Evolutionary conservation across 2,888 invertebrate species (phyloP).

Genomic region (Heteromyza rotundicornis): DNA sequence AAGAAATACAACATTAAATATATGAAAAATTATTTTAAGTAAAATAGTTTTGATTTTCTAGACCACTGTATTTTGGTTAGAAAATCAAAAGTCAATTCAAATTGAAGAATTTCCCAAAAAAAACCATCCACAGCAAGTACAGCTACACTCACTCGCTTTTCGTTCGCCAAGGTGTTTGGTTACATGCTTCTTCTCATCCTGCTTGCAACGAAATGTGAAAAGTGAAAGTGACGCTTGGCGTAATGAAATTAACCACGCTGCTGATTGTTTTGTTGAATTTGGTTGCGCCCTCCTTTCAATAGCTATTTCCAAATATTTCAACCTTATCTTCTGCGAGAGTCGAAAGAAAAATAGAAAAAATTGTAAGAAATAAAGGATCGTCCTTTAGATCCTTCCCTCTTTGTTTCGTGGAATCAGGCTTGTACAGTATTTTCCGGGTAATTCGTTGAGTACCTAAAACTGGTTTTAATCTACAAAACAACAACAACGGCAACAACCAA

Average conservation of each 20-base stretch:
- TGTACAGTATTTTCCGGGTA: neutral
- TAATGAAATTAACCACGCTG: slow-evolving; percentile 55
- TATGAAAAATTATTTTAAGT: too few relatives aligned
- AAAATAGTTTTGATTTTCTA: too few relatives aligned
- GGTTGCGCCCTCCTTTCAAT: slow-evolving; percentile 39
- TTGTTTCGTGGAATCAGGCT: neutral
- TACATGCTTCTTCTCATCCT: neutral
- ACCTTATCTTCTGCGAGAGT: neutral
- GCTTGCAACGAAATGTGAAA: too few relatives aligned
- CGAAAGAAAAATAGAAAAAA: neutral
- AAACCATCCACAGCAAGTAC: too few relatives aligned
- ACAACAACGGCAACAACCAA: too few relatives aligned
- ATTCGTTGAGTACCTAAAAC: neutral
- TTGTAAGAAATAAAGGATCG: neutral
- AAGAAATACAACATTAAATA: too few relatives aligned
- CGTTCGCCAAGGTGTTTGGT: neutral
- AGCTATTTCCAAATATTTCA: neutral
- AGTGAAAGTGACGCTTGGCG: slow-evolving; percentile 12
- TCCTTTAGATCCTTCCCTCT: neutral
- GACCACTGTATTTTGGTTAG: too few relatives aligned
- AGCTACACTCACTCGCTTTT: too few relatives aligned
- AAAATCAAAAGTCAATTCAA: too few relatives aligned
- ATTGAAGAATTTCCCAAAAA: too few relatives aligned
- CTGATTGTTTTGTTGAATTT: slow-evolving; percentile 54
- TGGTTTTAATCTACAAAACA: neutral